phyloP scores from a whole-genome alignment of 2,797 vertebrate species.

The Helostoma temminkii region DNA sequence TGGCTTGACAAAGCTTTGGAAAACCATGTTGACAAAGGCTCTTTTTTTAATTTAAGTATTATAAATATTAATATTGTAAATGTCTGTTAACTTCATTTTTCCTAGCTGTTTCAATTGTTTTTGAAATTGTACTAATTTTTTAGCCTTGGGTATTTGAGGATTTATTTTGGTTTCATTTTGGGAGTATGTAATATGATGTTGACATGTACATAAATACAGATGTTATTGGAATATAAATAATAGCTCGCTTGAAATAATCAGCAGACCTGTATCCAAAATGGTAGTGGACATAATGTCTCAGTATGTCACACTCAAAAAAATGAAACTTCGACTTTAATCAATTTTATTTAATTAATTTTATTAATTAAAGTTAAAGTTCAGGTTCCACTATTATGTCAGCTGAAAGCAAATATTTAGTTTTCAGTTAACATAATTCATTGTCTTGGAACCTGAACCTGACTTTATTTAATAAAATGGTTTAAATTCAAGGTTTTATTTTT shows the following conservation, averaged over 20 bases:
- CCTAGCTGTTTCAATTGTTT: slow-evolving; percentile 56
- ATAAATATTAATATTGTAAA: slow-evolving; percentile 48
- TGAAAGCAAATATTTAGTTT: no score
- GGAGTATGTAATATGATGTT: slow-evolving; percentile 39
- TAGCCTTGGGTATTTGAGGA: slow-evolving; percentile 41
- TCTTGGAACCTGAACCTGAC: no score
- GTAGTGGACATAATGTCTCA: slow-evolving; percentile 19
- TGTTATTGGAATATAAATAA: slow-evolving; percentile 71
- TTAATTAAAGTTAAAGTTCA: no score
- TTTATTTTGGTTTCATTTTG: slow-evolving; percentile 47
- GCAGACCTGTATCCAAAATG: slow-evolving; percentile 3
- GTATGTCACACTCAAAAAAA: no score
- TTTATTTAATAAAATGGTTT: no score
- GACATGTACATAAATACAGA: slow-evolving; percentile 79
- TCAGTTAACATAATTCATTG: no score
- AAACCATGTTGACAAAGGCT: slow-evolving; percentile 32
- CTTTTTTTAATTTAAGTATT: slow-evolving; percentile 52
- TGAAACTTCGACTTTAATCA: no score
- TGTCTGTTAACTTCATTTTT: slow-evolving; percentile 60
- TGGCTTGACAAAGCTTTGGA: slow-evolving; percentile 3
- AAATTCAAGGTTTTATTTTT: no score
- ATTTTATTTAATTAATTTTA: no score
- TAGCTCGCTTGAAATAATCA: slow-evolving; percentile 69
- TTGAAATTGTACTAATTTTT: slow-evolving; percentile 65
- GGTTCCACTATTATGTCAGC: no score